Evolutionary conservation across 2,113 vertebrate species (phyloP).

Genomic region (Forbesichthys agassizii): DNA sequence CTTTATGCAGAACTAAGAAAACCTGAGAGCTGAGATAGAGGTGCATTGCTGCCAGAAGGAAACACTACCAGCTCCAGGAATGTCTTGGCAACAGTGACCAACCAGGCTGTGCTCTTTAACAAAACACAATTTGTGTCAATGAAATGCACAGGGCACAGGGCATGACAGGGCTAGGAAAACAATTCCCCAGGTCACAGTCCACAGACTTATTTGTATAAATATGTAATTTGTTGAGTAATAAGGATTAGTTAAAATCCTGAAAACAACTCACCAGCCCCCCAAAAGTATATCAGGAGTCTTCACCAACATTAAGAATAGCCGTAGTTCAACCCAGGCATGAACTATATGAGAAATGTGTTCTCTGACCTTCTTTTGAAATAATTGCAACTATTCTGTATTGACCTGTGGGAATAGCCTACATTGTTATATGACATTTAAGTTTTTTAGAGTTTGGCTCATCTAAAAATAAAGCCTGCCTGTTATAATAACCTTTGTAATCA

Average conservation of each 20-base stretch:
- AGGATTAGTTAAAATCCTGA: no score
- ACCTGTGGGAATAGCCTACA: no score
- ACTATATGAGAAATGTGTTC: no score
- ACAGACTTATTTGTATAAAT: slow-evolving; percentile 20
- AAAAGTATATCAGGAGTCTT: no score
- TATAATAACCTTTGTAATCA: no score
- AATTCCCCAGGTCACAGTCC: slow-evolving; percentile 28
- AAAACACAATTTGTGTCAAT: slow-evolving; percentile 60
- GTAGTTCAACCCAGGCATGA: slow-evolving; percentile 1
- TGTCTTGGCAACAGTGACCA: slow-evolving; percentile 54
- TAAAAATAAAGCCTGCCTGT: no score
- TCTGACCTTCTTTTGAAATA: no score
- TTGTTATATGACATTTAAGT: no score
- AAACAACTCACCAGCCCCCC: no score
- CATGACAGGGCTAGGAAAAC: neutral
- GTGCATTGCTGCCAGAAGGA: slow-evolving; percentile 46
- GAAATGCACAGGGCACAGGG: slow-evolving; percentile 17
- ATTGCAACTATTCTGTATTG: no score
- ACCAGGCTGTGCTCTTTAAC: slow-evolving; percentile 39
- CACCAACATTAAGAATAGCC: slow-evolving; percentile 33
- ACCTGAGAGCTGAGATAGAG: slow-evolving; percentile 31
- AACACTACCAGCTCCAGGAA: slow-evolving; percentile 63
- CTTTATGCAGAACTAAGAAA: slow-evolving; percentile 17
- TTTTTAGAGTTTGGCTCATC: no score
- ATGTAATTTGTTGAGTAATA: neutral